Evolutionary conservation across 2,113 vertebrate genomes (phyloP).

Genomic region (human (Homo sapiens)): GRCh38 chr1:24919501-24920000

Average conservation of each 20-base stretch:
- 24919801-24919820: not conserved
- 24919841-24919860: not conserved
- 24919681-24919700: not conserved
- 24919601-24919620: not conserved
- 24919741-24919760: not conserved
- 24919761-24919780: not conserved
- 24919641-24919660: not conserved
- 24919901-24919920: constrained; percentile 15
- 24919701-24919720: not conserved
- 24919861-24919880: not conserved
- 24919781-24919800: not conserved
- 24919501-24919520: not conserved
- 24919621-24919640: not conserved
- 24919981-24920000: not conserved
- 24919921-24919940: not conserved
- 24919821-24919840: not conserved
- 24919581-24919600: not conserved
- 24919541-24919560: not conserved
- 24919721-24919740: not conserved
- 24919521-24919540: not conserved
- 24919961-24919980: not conserved
- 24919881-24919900: not conserved
- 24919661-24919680: no score
- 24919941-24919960: constrained; percentile 48
- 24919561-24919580: rapidly evolving